These are phyloP conservation scores for Flexamia atlantica DNA, from an alignment of 2,888 invertebrate genomes.

Conservation along the genomic window DNA sequence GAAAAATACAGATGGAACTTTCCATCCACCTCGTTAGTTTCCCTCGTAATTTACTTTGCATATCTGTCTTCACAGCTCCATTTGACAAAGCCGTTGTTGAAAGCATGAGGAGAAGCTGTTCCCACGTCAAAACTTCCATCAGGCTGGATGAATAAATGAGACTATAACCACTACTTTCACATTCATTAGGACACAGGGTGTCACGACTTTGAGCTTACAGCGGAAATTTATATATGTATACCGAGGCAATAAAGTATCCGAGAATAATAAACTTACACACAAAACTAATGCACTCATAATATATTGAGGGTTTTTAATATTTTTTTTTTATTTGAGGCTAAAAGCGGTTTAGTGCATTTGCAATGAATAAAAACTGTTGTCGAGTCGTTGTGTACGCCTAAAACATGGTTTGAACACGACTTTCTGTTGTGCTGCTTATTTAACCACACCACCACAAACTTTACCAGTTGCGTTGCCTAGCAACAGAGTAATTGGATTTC, in stretches of 20 bases:
- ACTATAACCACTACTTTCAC: background rate
- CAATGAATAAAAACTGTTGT: too few relatives aligned
- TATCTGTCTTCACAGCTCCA: background rate
- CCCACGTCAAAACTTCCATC: constrained; percentile 22
- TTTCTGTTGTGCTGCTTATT: background rate
- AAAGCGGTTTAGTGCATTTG: too few relatives aligned
- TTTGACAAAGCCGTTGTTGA: background rate
- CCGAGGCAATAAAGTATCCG: too few relatives aligned
- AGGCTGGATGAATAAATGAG: background rate
- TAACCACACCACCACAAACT: constrained; percentile 3
- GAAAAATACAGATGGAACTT: background rate
- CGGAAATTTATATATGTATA: too few relatives aligned
- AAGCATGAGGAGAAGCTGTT: background rate
- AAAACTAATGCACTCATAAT: too few relatives aligned
- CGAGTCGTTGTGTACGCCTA: too few relatives aligned
- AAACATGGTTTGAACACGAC: too few relatives aligned
- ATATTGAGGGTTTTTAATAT: too few relatives aligned
- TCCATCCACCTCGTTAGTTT: constrained; percentile 6
- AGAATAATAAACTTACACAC: too few relatives aligned
- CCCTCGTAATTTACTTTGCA: constrained; percentile 10
- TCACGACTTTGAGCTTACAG: constrained; percentile 5
- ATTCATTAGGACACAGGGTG: background rate
- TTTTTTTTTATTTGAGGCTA: too few relatives aligned
- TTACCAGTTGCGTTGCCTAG: constrained; percentile 13
- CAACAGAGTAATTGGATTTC: constrained; percentile 28